Evolutionary conservation across 2,113 vertebrate genomes (phyloP).

Genomic region (Macquaria australasica): DNA sequence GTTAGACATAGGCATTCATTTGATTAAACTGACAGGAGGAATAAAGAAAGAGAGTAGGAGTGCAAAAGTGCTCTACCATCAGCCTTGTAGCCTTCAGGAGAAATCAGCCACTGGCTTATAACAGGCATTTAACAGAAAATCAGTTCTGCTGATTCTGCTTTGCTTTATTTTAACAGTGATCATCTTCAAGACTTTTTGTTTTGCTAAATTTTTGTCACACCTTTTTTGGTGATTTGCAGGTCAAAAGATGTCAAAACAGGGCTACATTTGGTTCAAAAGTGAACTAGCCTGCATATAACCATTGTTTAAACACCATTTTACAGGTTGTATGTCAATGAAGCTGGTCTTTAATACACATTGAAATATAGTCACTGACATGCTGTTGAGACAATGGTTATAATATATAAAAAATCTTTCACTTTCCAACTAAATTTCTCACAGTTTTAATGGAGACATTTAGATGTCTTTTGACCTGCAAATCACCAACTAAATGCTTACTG

Average conservation of each 20-base stretch:
- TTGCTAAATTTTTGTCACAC: background rate
- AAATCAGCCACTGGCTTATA: slow-evolving; percentile 18
- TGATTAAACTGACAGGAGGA: slow-evolving; percentile 50
- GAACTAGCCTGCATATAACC: background rate
- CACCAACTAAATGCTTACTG: background rate
- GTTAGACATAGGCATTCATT: slow-evolving; percentile 34
- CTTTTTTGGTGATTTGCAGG: background rate
- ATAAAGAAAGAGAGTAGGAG: slow-evolving; percentile 50
- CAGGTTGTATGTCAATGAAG: background rate
- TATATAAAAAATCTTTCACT: background rate
- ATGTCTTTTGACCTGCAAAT: background rate
- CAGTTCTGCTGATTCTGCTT: background rate
- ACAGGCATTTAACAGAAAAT: slow-evolving; percentile 1
- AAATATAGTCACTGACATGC: background rate
- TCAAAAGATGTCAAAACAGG: background rate
- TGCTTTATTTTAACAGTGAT: background rate
- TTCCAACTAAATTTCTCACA: background rate
- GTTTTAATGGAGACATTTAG: background rate
- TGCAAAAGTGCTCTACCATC: slow-evolving; percentile 23
- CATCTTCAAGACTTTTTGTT: background rate
- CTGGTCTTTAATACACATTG: background rate
- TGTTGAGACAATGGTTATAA: background rate
- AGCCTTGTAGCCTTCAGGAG: slow-evolving; percentile 23
- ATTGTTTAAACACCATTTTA: background rate
- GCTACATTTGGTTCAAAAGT: background rate